phyloP scores from a whole-genome alignment of 1,140 invertebrate species.

The Drosophila albomicans region DNA sequence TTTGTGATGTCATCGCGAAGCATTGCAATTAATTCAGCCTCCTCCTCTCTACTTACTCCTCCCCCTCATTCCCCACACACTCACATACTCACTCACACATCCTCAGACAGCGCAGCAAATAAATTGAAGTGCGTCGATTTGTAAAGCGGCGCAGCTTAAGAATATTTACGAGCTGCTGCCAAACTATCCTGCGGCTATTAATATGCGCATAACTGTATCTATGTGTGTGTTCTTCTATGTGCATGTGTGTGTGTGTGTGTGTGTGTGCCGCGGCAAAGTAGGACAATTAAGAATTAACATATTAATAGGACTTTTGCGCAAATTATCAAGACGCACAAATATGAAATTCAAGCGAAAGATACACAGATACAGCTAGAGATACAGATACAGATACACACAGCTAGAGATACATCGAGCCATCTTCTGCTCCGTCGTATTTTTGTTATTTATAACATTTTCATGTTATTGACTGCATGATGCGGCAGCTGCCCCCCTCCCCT shows the following conservation, averaged over 20 bases:
- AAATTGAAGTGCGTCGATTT: conserved; percentile 78
- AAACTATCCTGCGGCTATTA: conserved; percentile 65
- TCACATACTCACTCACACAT: conserved; percentile 2
- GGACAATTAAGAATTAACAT: conserved; percentile 83
- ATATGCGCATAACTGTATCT: conserved; percentile 52
- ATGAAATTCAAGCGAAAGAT: conserved; percentile 55
- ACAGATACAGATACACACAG: conserved; percentile 24
- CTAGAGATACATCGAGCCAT: neutral
- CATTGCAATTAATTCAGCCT: conserved; percentile 12
- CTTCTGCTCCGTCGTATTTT: conserved; percentile 59
- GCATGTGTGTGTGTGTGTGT: conserved; percentile 36
- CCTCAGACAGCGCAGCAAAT: conserved; percentile 40
- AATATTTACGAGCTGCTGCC: conserved; percentile 74
- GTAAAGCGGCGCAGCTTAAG: conserved; percentile 73
- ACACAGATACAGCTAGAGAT: conserved; percentile 24
- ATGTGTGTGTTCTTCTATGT: conserved; percentile 12
- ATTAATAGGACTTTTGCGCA: conserved; percentile 83
- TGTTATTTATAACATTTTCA: conserved; percentile 81
- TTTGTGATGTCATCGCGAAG: conserved; percentile 67
- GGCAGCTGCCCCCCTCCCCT: conserved; percentile 10
- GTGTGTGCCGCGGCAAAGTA: conserved; percentile 49
- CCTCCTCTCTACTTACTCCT: conserved; percentile 6
- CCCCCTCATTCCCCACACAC: neutral
- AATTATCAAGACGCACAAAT: conserved; percentile 73
- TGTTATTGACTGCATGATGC: conserved; percentile 74